A percentile compares a stretch with the other conserved stretches of the same genome.
Evolutionary conservation across 2,888 invertebrate genomes (phyloP).

Genomic region (Sphinx pinastri): DNA sequence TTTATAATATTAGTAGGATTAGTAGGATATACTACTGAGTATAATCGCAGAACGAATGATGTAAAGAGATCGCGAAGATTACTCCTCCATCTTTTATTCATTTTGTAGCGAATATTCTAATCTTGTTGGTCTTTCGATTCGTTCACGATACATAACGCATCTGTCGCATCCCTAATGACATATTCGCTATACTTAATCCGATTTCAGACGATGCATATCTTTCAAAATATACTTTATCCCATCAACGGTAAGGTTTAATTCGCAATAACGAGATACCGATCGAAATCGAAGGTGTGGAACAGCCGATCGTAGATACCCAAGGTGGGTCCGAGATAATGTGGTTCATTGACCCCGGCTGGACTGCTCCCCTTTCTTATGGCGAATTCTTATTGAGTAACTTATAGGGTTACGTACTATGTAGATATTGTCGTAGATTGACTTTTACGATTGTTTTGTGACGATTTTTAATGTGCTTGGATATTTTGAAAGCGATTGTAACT

Average conservation of each 20-base stretch:
- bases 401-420: neutral
- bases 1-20: no score
- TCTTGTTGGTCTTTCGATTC: neutral
- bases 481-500: no score
- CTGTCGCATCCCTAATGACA: slow-evolving; percentile 8
- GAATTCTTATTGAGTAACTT: slow-evolving; percentile 47
- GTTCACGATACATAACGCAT: neutral
- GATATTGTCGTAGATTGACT: neutral
- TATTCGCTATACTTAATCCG: slow-evolving; percentile 11
- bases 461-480: no score
- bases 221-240: slow-evolving; percentile 4
- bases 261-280: slow-evolving; percentile 9
- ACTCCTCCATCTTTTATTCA: no score
- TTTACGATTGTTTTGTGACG: neutral
- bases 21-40: no score
- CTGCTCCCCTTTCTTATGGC: slow-evolving; percentile 58
- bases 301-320: slow-evolving; percentile 70
- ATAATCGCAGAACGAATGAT: no score
- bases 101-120: neutral
- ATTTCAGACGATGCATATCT: neutral
- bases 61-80: no score
- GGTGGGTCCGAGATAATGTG: slow-evolving; percentile 71
- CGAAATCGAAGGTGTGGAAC: slow-evolving; percentile 59
- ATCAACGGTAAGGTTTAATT: neutral
- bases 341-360: slow-evolving; percentile 65